Evolutionary conservation across 2,888 invertebrate genomes (phyloP).

Genomic region (Drosophila meridiana): DNA sequence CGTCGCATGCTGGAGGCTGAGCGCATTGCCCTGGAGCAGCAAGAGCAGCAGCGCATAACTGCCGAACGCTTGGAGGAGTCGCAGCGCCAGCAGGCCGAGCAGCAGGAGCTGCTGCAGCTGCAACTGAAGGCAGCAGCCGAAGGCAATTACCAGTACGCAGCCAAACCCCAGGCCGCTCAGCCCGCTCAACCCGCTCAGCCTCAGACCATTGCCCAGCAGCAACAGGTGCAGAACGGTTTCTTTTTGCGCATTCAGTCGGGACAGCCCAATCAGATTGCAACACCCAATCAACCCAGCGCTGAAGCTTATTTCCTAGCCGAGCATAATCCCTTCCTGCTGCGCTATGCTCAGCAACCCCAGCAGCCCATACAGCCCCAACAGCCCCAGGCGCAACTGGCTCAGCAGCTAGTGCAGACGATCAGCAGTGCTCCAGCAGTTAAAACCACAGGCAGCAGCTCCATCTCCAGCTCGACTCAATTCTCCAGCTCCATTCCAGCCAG

Average conservation of each 20-base stretch:
- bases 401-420: slow-evolving; percentile 11
- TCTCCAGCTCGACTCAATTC: background rate
- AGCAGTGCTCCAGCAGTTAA: slow-evolving; percentile 1
- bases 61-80: slow-evolving; percentile 52
- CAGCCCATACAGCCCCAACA: too few relatives aligned
- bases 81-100: slow-evolving; percentile 42
- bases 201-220: slow-evolving; percentile 54
- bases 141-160: slow-evolving; percentile 6
- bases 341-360: slow-evolving; percentile 38
- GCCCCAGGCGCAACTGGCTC: background rate
- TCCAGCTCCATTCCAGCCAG: background rate
- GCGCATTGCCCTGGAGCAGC: slow-evolving; percentile 48
- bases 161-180: slow-evolving; percentile 6
- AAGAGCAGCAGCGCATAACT: slow-evolving; percentile 54
- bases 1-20: slow-evolving; percentile 62
- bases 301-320: slow-evolving; percentile 29
- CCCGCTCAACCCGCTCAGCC: slow-evolving; percentile 4
- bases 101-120: slow-evolving; percentile 24
- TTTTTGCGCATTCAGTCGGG: slow-evolving; percentile 65
- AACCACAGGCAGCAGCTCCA: background rate
- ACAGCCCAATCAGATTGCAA: slow-evolving; percentile 27
- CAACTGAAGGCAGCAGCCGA: slow-evolving; percentile 4
- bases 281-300: background rate
- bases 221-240: slow-evolving; percentile 69
- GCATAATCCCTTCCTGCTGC: slow-evolving; percentile 69